These are phyloP conservation scores for Lagopus muta DNA, from an alignment of 2,113 vertebrate genomes.

Conservation along the genomic window DNA sequence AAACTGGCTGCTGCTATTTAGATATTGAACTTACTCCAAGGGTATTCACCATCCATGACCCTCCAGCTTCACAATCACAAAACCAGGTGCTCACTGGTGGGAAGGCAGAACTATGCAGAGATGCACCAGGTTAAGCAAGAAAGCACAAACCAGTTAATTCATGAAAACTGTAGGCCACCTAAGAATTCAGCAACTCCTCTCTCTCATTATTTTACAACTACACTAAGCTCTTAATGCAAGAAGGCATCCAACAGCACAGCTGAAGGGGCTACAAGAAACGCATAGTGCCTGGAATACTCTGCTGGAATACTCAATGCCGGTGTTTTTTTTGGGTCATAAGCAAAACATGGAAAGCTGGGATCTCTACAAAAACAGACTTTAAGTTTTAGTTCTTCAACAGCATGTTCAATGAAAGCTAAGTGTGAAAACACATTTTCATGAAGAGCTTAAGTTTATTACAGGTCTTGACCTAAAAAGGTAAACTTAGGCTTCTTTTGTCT, in stretches of 20 bases:
- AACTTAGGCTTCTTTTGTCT: neutral
- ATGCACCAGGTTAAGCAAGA: neutral
- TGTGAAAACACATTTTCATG: neutral
- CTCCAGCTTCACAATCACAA: neutral
- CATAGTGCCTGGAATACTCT: accelerated
- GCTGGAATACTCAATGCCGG: too few relatives aligned
- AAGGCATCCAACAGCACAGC: accelerated
- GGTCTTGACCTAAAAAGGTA: neutral
- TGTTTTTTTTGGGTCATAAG: neutral
- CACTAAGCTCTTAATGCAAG: neutral
- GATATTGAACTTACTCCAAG: neutral
- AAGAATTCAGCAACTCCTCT: neutral
- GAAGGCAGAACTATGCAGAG: neutral
- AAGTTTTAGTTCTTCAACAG: neutral
- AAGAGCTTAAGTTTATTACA: neutral
- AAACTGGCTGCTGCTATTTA: neutral
- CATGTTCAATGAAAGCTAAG: too few relatives aligned
- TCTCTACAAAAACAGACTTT: neutral
- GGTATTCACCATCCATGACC: neutral
- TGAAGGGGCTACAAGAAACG: neutral
- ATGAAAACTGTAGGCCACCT: neutral
- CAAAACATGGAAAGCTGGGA: neutral
- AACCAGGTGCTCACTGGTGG: neutral
- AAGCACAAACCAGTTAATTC: neutral
- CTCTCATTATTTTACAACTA: neutral